A percentile compares a stretch with the other conserved stretches of the same genome.
phyloP scores from a whole-genome alignment of 2,113 vertebrate genomes.

The Monopterus albus region DNA sequence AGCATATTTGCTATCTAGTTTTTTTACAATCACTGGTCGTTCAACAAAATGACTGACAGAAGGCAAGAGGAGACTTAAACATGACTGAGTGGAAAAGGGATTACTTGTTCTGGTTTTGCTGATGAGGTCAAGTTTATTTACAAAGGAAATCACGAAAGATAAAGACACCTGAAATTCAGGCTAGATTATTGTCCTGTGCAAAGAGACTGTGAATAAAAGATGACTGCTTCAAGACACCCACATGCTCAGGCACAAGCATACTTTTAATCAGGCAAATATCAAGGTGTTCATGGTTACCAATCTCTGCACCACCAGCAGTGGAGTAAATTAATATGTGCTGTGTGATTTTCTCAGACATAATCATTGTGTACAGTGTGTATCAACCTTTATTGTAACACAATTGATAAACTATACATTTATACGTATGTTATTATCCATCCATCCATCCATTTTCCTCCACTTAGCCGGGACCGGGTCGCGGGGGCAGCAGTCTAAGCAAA shows the following conservation, averaged over 20 bases:
- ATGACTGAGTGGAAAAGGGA: conserved; percentile 18
- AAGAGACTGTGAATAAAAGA: conserved; percentile 49
- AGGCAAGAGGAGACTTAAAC: neutral
- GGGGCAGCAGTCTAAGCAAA: too few relatives aligned
- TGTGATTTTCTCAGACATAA: conserved; percentile 38
- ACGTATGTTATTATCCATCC: too few relatives aligned
- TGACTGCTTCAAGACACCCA: conserved; percentile 52
- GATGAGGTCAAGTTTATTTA: conserved; percentile 59
- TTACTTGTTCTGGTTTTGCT: conserved; percentile 44
- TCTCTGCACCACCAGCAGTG: neutral
- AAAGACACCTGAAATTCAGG: conserved; percentile 46
- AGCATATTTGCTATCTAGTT: conserved; percentile 52
- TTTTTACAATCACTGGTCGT: conserved; percentile 36
- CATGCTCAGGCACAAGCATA: conserved; percentile 22
- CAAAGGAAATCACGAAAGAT: conserved; percentile 39
- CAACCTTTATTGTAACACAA: conserved; percentile 2
- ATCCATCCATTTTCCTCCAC: too few relatives aligned
- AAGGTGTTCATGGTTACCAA: conserved; percentile 30
- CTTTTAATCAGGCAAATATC: conserved; percentile 46
- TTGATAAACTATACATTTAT: too few relatives aligned
- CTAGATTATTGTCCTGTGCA: conserved; percentile 42
- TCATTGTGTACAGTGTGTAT: conserved; percentile 28
- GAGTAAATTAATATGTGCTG: conserved; percentile 35
- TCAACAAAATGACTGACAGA: conserved; percentile 23
- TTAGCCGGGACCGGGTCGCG: too few relatives aligned